A percentile compares a stretch with the other conserved stretches of the same genome.
These are phyloP conservation scores for Phorcus lineatus DNA, from an alignment of 2,888 invertebrate species.

Conservation along the genomic window DNA sequence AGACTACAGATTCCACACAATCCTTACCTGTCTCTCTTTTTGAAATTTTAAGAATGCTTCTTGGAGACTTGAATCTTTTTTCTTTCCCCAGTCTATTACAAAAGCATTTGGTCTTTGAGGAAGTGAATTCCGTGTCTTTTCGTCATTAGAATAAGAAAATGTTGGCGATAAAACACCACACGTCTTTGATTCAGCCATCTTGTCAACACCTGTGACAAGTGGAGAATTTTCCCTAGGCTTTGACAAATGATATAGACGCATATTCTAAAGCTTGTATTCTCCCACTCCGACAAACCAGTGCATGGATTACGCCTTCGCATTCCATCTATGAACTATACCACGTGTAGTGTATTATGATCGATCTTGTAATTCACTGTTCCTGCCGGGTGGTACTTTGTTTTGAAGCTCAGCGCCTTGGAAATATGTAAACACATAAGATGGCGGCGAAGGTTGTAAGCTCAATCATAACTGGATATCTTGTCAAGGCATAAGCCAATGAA, in stretches of 20 bases:
- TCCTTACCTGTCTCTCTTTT: slow-evolving; percentile 46
- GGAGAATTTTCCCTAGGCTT: not conserved
- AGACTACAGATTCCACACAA: not conserved
- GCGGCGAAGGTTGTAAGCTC: not conserved
- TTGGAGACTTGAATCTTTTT: slow-evolving; percentile 35
- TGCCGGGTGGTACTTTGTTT: slow-evolving; percentile 27
- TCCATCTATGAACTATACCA: not conserved
- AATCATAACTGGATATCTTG: slow-evolving; percentile 26
- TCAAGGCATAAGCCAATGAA: slow-evolving; percentile 28
- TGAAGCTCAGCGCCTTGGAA: slow-evolving; percentile 42
- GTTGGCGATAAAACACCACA: not conserved
- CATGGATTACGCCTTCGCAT: not conserved
- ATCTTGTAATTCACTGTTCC: not conserved
- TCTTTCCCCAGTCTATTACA: slow-evolving; percentile 32
- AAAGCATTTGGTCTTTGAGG: slow-evolving; percentile 30
- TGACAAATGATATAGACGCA: not conserved
- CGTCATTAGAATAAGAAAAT: not conserved
- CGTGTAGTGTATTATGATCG: not conserved
- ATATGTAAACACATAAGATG: slow-evolving; percentile 34
- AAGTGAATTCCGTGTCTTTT: not conserved
- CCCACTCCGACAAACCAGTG: not conserved
- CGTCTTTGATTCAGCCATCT: not conserved
- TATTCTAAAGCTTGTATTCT: not conserved
- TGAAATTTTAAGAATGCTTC: slow-evolving; percentile 41
- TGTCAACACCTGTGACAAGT: slow-evolving; percentile 5